Evolutionary conservation across 2,888 invertebrate genomes (phyloP).

Genomic region (Epinotia bilunana): DNA sequence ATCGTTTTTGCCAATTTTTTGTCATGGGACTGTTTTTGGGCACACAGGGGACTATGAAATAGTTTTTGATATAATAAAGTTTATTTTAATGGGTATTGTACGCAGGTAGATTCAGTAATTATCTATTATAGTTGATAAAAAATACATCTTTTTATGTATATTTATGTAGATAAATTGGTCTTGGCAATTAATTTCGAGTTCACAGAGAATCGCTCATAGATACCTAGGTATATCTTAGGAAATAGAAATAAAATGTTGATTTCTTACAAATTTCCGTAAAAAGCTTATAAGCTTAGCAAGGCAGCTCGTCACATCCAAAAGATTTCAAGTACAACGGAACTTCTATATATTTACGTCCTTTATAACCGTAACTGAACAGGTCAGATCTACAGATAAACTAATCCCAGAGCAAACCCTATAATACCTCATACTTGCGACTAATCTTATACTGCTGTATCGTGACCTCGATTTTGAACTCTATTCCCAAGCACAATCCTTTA

Average conservation of each 20-base stretch:
- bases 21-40: too few species aligned
- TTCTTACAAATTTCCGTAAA: not conserved
- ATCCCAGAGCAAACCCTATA: constrained; percentile 51
- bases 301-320: not conserved
- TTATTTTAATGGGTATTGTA: too few species aligned
- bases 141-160: too few species aligned
- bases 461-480: not conserved
- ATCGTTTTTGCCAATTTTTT: too few species aligned
- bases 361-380: not conserved
- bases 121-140: too few species aligned
- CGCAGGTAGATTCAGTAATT: too few species aligned
- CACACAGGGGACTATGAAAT: too few species aligned
- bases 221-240: not conserved
- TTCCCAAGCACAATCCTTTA: too few species aligned
- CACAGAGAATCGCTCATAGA: too few species aligned
- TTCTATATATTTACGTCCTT: not conserved
- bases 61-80: too few species aligned
- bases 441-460: not conserved
- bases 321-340: not conserved
- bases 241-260: not conserved
- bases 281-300: not conserved
- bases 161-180: too few species aligned
- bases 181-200: too few species aligned
- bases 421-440: constrained; percentile 43
- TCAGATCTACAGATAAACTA: constrained; percentile 49